phyloP scores from a whole-genome alignment of 2,113 vertebrate species.

The Tetrax tetrax region DNA sequence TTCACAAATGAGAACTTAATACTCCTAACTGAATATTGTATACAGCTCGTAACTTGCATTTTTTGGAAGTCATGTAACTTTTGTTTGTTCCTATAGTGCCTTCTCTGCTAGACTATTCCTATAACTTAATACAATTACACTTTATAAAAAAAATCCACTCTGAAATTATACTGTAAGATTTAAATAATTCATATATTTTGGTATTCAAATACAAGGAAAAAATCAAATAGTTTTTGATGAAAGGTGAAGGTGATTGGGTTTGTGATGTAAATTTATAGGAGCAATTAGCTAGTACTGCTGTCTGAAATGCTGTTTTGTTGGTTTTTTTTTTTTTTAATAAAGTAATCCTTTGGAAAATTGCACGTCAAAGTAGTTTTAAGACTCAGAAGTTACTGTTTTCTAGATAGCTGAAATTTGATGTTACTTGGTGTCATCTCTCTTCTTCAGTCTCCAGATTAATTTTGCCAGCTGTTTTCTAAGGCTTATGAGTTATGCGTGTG shows the following conservation, averaged over 20 bases:
- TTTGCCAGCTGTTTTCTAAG: not conserved
- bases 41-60: not conserved
- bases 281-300: not conserved
- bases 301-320: not conserved
- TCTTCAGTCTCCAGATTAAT: not conserved
- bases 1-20: not conserved
- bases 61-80: not conserved
- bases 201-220: not conserved
- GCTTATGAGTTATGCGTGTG: rapidly evolving
- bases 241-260: not conserved
- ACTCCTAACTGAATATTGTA: not conserved
- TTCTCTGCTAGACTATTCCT: not conserved
- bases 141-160: not conserved
- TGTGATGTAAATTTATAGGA: not conserved
- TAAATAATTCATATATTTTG: not conserved
- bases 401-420: not conserved
- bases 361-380: not conserved
- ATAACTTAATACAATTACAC: not conserved
- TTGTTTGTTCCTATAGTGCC: not conserved
- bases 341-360: not conserved
- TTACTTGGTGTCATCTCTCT: not conserved
- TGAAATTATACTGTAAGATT: not conserved
- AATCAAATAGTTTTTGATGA: not conserved
- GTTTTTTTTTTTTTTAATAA: not conserved
- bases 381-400: not conserved